Conservation (phyloP, 2,113 vertebrate genomes). For the Chaetorhynchus papuensis region DNA sequence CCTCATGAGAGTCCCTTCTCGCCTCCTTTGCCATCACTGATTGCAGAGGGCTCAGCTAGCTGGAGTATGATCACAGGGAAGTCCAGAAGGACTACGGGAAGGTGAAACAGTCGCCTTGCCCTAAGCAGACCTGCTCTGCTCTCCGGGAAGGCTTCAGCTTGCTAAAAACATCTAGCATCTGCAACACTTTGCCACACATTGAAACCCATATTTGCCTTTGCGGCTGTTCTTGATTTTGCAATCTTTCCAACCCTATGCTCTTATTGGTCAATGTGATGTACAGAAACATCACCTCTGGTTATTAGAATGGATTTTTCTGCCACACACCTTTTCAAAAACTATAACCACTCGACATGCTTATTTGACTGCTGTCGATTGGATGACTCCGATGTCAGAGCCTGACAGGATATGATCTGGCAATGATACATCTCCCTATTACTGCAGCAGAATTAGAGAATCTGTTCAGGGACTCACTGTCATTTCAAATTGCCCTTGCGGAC, state of each 20-base stretch:
- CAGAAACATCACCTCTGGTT: not conserved
- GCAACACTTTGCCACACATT: too few relatives aligned
- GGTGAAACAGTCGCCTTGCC: too few relatives aligned
- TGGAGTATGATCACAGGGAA: too few relatives aligned
- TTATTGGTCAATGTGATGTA: not conserved
- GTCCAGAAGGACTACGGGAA: too few relatives aligned
- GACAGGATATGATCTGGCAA: not conserved
- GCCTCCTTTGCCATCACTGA: too few relatives aligned
- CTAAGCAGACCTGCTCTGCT: too few relatives aligned
- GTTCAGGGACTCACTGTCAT: not conserved
- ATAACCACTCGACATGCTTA: not conserved
- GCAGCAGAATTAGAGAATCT: not conserved
- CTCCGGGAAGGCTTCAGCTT: too few relatives aligned
- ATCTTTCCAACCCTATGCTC: not conserved
- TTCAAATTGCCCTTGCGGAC: not conserved
- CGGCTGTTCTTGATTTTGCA: not conserved
- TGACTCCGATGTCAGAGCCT: not conserved
- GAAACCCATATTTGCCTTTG: too few relatives aligned
- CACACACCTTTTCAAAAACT: not conserved
- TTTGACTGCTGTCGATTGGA: not conserved
- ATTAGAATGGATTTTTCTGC: not conserved
- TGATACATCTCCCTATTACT: not conserved
- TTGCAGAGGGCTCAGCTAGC: too few relatives aligned
- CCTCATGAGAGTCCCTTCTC: too few relatives aligned
- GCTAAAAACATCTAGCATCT: too few relatives aligned